Evolutionary conservation across 2,797 vertebrate species (phyloP).

Genomic region (Aphelocoma californica): DNA sequence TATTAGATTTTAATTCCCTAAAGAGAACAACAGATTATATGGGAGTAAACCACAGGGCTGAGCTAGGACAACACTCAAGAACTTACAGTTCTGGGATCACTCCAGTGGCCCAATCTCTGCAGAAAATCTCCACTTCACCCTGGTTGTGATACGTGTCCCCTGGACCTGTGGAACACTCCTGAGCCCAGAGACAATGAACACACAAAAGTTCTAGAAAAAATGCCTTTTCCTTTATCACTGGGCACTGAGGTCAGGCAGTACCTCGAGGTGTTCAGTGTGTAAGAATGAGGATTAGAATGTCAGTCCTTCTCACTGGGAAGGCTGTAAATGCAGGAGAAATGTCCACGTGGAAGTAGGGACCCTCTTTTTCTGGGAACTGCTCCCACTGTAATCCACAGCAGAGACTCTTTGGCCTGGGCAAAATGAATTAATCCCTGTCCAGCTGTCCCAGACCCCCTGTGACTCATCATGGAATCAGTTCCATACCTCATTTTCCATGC

Average conservation of each 20-base stretch:
- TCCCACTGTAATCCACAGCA: neutral
- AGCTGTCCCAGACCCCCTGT: neutral
- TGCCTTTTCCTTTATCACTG: neutral
- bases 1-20: slow-evolving; percentile 13
- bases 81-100: neutral
- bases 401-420: neutral
- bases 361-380: neutral
- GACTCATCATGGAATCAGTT: neutral
- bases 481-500: slow-evolving; percentile 4
- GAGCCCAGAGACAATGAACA: neutral
- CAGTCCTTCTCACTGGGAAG: neutral
- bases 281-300: neutral
- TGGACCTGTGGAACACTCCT: neutral
- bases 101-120: neutral
- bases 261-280: neutral
- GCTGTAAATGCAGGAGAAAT: neutral
- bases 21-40: neutral
- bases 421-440: neutral
- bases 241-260: neutral
- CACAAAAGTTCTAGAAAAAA: neutral
- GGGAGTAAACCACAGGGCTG: neutral
- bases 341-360: neutral
- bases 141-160: neutral
- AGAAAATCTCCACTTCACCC: neutral
- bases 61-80: neutral